These are phyloP conservation scores for Hypomecis atomaria DNA, from an alignment of 2,888 invertebrate genomes.

Conservation along the genomic window DNA sequence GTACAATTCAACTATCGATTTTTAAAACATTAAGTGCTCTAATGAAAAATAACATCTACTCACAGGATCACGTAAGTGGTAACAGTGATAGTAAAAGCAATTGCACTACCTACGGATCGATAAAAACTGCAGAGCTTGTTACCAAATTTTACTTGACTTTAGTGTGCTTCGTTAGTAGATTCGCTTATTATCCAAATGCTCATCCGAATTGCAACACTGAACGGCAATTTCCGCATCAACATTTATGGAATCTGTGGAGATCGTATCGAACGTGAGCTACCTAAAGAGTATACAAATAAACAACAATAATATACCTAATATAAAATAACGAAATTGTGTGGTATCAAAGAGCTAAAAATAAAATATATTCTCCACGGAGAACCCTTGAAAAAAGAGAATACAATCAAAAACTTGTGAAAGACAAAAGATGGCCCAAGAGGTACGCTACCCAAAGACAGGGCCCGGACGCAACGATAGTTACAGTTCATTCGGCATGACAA, in stretches of 20 bases:
- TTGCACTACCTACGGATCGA: too few relatives aligned
- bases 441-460: slow-evolving; percentile 26
- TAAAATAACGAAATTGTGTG: neutral
- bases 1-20: too few relatives aligned
- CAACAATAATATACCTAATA: neutral
- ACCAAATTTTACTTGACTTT: too few relatives aligned
- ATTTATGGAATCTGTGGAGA: neutral
- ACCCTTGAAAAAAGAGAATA: slow-evolving; percentile 22
- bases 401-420: slow-evolving; percentile 25
- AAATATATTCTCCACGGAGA: slow-evolving; percentile 4
- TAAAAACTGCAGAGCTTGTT: too few relatives aligned
- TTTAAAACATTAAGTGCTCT: neutral
- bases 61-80: too few relatives aligned
- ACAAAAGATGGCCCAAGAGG: slow-evolving; percentile 30
- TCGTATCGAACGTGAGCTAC: neutral
- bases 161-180: too few relatives aligned
- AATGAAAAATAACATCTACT: too few relatives aligned
- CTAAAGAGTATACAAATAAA: neutral
- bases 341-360: neutral
- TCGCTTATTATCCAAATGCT: too few relatives aligned
- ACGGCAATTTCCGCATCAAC: too few relatives aligned
- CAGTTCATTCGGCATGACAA: slow-evolving; percentile 67
- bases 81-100: too few relatives aligned
- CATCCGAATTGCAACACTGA: too few relatives aligned
- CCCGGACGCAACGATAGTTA: slow-evolving; percentile 64